Evolutionary conservation across 1,140 invertebrate genomes (phyloP).

Genomic region (Lanistes nyassanus): DNA sequence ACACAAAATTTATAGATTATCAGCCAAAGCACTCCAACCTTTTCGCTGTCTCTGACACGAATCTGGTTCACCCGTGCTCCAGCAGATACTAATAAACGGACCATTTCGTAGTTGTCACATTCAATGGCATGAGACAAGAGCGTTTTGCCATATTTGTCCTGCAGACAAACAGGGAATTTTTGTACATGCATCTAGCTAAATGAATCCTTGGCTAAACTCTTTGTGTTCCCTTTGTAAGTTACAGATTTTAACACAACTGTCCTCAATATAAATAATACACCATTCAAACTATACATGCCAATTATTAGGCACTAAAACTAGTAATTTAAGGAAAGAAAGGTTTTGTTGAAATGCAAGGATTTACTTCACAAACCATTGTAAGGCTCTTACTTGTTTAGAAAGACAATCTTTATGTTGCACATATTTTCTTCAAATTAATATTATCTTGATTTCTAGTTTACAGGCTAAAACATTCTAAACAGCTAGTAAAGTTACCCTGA

Average conservation of each 20-base stretch:
- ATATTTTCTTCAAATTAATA: background rate
- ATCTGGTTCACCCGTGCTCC: slow-evolving; percentile 39
- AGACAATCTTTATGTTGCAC: too few relatives aligned
- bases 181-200: background rate
- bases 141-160: slow-evolving; percentile 48
- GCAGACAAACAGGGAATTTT: background rate
- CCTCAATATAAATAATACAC: too few relatives aligned
- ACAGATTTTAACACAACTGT: too few relatives aligned
- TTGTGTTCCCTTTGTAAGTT: too few relatives aligned
- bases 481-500: slow-evolving; percentile 44
- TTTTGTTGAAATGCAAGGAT: background rate
- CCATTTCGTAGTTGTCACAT: slow-evolving; percentile 43
- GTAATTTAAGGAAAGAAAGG: background rate
- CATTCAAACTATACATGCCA: too few relatives aligned
- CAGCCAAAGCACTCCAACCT: too few relatives aligned
- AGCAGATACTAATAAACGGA: slow-evolving; percentile 40
- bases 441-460: background rate
- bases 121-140: slow-evolving; percentile 45
- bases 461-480: background rate
- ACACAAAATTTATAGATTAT: too few relatives aligned
- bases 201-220: background rate
- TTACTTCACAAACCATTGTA: background rate
- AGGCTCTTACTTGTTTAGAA: background rate
- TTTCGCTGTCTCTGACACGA: slow-evolving; percentile 39
- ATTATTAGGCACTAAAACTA: too few relatives aligned